Evolutionary conservation across 2,797 vertebrate genomes (phyloP), one percentile per base, ranked within the genome.

Genomic region (Poecilia picta): DNA sequence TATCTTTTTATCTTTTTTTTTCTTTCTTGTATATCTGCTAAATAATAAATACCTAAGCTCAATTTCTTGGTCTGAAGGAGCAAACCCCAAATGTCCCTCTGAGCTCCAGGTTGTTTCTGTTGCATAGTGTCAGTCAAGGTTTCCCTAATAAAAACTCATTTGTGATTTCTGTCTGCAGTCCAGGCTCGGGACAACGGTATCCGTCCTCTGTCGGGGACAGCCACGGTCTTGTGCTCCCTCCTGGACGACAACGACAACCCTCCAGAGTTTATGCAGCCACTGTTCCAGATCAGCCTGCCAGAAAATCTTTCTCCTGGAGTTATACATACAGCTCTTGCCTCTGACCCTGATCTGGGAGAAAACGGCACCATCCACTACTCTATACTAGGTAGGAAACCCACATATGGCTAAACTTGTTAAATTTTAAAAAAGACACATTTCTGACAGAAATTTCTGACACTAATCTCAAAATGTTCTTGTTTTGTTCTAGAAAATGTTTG

Each of bases 221-320:
- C 95, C 3, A 96, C 95, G 0, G 80, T 99, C 81, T 28, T 96
- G 76, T 97, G 97, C 89, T 95, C 89, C 0, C 94, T 99, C 46
- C 93, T 97, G 87, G 98, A 99, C 3, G 96, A 97, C 86, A 98
- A 98, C 0, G 97, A 99, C 88, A 96, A 97, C 25, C 76, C 94
- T 46, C 98, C 98, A 0, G 89, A 81, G 20, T 96, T 98, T 87
- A 93, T 95, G 84, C 91, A 96, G 90, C 88, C 95, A 0, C 72
- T 85, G 15, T 93, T 93, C 83, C 93, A 95, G 84, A 94, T 98
- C 77, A 88, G 84, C 84, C 85, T 99, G 87, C 95, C 95, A 41
- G 98, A 99, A 92, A 99, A 99, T 91, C 96, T 96, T 43, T 93
- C 95, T 7, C 96, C 96, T 10, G 95, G 95, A 70, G 71, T 96